Base-by-base conservation (phyloP, 2,888 invertebrate species). In the Acanthacorydalis orientalis region DNA sequence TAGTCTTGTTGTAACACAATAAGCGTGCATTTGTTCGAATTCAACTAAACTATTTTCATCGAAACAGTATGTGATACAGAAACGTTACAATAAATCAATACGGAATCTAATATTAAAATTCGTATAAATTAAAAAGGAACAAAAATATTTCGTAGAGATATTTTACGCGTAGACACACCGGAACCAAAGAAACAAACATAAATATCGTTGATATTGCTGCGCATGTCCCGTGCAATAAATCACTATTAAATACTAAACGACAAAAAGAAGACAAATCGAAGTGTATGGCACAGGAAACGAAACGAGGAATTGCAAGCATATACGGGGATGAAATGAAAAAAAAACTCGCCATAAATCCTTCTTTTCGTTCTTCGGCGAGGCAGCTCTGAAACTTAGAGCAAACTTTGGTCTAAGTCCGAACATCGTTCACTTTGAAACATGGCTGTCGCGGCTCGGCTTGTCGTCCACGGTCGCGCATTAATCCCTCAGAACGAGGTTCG, bases 351-450 rank as follows among this genome's bases (percentile, higher is more conserved):
- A 63, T 64, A 64, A 65, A 64, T 64, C 62, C 59, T 64, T 60
- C 62, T 63, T 63, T 61, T 59, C 61, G 60, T 61, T 60, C 58
- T 59, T 48, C 47, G 48, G 47, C 46, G 47, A 42, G 46, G 47
- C 46, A 44, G 37, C 38, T 43, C 39, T 38, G 39, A 15, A 38
- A 38, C 39, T 38, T 15, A 38, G 39, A 38, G 14, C 39, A 62
- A 59, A 64, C 63, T 63, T 62, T 60, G 59, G 57, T 57, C 61
- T 62, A 65, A 65, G 64, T 64, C 65, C 62, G 62, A 59, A 60
- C 64, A 63, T 64, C 63, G 62, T 63, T 64, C 64, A 64, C 60
- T 59, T 62, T 65, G 64, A 65, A 61, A 61, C 62, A 65, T 65
- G 63, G 63, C 63, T 55, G 59, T 57, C 53, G 31, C 34, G 16